Percentiles rank a stretch among this genome's conserved stretches.
These are phyloP conservation scores for Lanistes nyassanus DNA, from an alignment of 1,140 invertebrate genomes.

Conservation along the genomic window DNA sequence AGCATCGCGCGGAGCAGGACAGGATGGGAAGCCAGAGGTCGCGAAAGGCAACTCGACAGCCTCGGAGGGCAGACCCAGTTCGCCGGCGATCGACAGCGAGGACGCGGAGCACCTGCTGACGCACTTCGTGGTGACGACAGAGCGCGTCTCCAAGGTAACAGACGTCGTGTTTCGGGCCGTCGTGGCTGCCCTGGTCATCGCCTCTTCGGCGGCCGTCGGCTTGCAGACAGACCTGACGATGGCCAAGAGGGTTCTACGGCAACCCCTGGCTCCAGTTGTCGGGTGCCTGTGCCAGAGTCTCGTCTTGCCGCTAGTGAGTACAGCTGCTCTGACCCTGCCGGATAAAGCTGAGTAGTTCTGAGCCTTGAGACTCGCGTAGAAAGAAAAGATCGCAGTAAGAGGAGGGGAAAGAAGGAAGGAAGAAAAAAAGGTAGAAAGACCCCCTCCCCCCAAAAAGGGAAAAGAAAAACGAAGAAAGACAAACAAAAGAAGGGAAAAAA, in stretches of 20 bases:
- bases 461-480: too few relatives aligned
- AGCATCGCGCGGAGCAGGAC: not conserved
- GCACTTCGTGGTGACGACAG: slow-evolving; percentile 38
- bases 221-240: slow-evolving; percentile 57
- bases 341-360: not conserved
- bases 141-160: slow-evolving; percentile 36
- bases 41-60: not conserved
- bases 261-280: slow-evolving; percentile 59
- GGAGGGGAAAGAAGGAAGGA: not conserved
- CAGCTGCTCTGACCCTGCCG: not conserved
- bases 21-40: not conserved
- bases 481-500: too few relatives aligned
- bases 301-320: slow-evolving; percentile 64
- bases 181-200: slow-evolving; percentile 56
- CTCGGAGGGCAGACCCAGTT: not conserved
- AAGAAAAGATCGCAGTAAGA: not conserved
- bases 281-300: slow-evolving; percentile 63
- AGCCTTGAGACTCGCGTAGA: not conserved
- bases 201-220: slow-evolving; percentile 64
- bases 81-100: not conserved
- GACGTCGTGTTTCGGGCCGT: slow-evolving; percentile 57
- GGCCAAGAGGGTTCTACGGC: slow-evolving; percentile 54
- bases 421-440: too few relatives aligned
- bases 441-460: too few relatives aligned
- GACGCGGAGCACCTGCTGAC: not conserved